Conservation (phyloP, 2,888 invertebrate species). For the Vandiemenella viatica region DNA sequence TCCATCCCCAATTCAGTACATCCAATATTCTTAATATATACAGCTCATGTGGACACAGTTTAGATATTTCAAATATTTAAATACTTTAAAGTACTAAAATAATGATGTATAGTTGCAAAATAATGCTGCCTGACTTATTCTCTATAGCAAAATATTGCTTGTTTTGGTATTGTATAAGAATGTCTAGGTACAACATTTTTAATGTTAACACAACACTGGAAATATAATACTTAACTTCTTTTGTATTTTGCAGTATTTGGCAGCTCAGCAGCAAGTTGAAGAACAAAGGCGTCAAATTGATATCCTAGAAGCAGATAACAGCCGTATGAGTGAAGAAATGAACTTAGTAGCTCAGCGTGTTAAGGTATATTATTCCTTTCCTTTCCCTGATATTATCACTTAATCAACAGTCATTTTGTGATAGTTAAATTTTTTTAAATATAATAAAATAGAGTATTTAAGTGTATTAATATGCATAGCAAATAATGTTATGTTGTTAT, state of each 20-base stretch:
- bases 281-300: constrained; percentile 54
- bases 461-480: neutral
- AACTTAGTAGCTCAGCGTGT: constrained; percentile 53
- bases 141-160: no score
- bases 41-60: no score
- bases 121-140: no score
- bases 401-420: no score
- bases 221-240: neutral
- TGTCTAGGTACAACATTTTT: neutral
- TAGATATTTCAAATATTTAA: no score
- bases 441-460: neutral
- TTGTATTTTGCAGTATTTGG: constrained; percentile 37
- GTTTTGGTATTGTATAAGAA: neutral
- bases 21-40: no score
- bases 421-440: neutral
- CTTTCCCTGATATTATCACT: no score
- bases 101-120: no score
- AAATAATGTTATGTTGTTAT: no score
- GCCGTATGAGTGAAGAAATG: constrained; percentile 52
- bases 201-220: neutral
- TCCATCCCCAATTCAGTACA: no score
- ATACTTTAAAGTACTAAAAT: no score
- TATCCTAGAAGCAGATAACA: constrained; percentile 55
- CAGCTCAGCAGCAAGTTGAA: constrained; percentile 54
- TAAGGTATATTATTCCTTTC: constrained; percentile 29